Evolutionary conservation across 1,140 invertebrate genomes (phyloP), one percentile per base, ranked within the genome.

Genomic region (Hydropsyche tenuis): DNA sequence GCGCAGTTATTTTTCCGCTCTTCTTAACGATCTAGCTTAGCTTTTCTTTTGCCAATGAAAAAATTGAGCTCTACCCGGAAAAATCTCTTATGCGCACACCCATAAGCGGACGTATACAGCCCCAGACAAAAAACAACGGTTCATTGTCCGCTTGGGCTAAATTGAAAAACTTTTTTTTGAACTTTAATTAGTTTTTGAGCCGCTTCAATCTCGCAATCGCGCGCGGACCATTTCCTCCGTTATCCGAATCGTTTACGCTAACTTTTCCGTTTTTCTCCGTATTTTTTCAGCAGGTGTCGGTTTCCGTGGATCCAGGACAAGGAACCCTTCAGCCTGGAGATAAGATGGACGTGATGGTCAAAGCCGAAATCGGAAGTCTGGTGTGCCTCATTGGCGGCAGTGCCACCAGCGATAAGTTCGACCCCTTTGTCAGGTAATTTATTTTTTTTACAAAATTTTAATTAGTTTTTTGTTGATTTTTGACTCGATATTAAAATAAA

Each of bases 381-480:
- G 83, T 86, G 0, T 87, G 86, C 71, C 78, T 87, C 1, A 78
- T 87, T 11, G 85, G 85, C 5, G 86, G 85, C 11, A 78, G 79
- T 43, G 77, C 81, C n/a, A 78, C 78, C 56, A 60, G 42, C 11
- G 76, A 77, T 20, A 80, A 79, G 71, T 84, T 83, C 70, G 81
- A 83, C 75, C 82, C 82, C 4, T 78, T 80, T 72, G 78, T 79
- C 60, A 82, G 79, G 81, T 82, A 77, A 20, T 23, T 43, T 43
- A 6, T 43, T 43, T 43, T 43, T 43, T 22, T 7, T 7, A 62
- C 7, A 62, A 4, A 62, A n/a, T n/a, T 9, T 37, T 37, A 37
- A 4, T 37, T 37, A 37, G 30, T 9, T 37, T 37, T 37, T 37
- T 37, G 3, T 37, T 9, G 30, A 4, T 37, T 9, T 37, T 37